These are phyloP conservation scores for Heliconius erato DNA, from an alignment of 2,888 invertebrate species.

Conservation along the genomic window DNA sequence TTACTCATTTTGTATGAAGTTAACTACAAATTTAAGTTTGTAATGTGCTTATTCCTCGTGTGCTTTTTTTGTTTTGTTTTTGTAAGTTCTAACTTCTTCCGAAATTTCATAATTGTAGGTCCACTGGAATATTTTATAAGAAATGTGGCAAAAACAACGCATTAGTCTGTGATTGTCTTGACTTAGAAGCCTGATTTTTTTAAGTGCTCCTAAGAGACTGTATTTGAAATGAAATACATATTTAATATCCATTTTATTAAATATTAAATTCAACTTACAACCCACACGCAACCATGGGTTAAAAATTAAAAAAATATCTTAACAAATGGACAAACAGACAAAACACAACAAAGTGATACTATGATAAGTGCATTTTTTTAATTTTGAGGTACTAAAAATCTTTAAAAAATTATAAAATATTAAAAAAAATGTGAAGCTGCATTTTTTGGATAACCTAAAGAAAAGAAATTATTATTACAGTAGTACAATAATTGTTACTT, in stretches of 20 bases:
- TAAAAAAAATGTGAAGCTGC: no score
- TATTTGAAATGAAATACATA: neutral
- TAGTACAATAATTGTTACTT: slow-evolving; percentile 57
- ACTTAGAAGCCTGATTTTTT: neutral
- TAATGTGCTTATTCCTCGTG: neutral
- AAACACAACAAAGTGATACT: no score
- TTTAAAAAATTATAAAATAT: neutral
- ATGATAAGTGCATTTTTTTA: no score
- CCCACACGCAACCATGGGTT: neutral
- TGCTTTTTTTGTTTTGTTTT: neutral
- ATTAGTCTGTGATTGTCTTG: neutral
- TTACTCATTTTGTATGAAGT: neutral
- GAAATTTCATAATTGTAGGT: neutral
- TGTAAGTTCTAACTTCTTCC: neutral
- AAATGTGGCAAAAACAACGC: neutral
- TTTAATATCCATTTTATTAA: no score
- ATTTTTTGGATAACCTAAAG: no score
- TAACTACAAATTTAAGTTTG: neutral
- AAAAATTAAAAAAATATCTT: no score
- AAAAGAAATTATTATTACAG: no score
- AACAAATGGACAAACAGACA: no score
- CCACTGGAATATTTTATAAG: neutral
- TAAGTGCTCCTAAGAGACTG: neutral
- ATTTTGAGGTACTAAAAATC: no score
- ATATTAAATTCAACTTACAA: no score